phyloP scores from a whole-genome alignment of 2,113 vertebrate genomes.

The Sterna hirundo region DNA sequence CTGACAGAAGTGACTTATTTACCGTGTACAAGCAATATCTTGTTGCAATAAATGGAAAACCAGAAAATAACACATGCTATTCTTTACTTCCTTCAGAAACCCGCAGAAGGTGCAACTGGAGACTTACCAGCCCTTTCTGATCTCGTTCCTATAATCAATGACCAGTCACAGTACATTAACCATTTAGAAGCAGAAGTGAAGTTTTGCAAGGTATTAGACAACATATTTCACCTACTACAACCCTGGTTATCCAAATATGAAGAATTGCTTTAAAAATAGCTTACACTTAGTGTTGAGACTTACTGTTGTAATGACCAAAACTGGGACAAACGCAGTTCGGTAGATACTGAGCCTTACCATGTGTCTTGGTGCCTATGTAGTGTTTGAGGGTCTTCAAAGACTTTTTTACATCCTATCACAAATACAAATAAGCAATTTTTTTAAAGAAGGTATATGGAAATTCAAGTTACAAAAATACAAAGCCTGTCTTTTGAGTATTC shows the following conservation, averaged over 20 bases:
- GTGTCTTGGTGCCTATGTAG: background rate
- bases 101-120: slow-evolving; percentile 56
- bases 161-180: slow-evolving; percentile 91
- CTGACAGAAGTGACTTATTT: background rate
- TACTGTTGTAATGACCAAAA: background rate
- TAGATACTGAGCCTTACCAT: background rate
- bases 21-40: background rate
- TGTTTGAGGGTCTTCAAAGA: background rate
- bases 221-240: background rate
- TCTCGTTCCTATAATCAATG: slow-evolving; percentile 85
- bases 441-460: background rate
- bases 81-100: slow-evolving; percentile 58
- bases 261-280: background rate
- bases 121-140: slow-evolving; percentile 73
- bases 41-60: background rate
- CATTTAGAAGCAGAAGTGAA: slow-evolving; percentile 95
- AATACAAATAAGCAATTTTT: background rate
- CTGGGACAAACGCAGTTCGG: background rate
- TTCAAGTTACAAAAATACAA: background rate
- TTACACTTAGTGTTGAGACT: background rate
- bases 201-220: slow-evolving; percentile 85
- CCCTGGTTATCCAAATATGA: background rate
- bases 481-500: background rate
- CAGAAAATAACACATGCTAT: background rate
- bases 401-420: background rate